These are phyloP conservation scores for Apoda limacodes DNA, from an alignment of 2,888 invertebrate genomes.

Conservation along the genomic window DNA sequence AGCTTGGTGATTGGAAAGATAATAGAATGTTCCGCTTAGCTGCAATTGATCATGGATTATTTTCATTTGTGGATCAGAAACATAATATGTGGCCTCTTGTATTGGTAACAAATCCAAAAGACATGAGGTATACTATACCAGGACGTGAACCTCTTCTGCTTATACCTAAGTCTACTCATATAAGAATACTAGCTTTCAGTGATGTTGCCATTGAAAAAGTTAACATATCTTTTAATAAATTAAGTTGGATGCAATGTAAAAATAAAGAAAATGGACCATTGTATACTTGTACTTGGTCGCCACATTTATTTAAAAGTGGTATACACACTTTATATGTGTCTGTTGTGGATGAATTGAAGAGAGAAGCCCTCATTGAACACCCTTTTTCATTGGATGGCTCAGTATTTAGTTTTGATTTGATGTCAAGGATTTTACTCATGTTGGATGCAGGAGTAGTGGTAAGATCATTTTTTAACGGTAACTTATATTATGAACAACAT, in stretches of 20 bases:
- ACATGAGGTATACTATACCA: slow-evolving; percentile 79
- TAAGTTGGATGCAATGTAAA: slow-evolving; percentile 73
- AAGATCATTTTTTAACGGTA: slow-evolving; percentile 41
- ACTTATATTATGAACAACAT: slow-evolving; percentile 1
- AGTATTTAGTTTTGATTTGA: slow-evolving; percentile 72
- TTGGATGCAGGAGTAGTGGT: slow-evolving; percentile 79
- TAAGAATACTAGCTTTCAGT: slow-evolving; percentile 86
- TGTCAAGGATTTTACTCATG: slow-evolving; percentile 82
- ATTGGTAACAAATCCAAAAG: slow-evolving; percentile 92
- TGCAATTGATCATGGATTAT: slow-evolving; percentile 90
- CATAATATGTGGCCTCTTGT: slow-evolving; percentile 85
- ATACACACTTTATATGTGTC: slow-evolving; percentile 75
- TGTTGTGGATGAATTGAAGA: slow-evolving; percentile 69
- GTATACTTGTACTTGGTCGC: slow-evolving; percentile 79
- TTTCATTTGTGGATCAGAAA: slow-evolving; percentile 84
- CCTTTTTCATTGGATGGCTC: slow-evolving; percentile 84
- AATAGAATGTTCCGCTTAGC: slow-evolving; percentile 85
- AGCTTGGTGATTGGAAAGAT: slow-evolving; percentile 94
- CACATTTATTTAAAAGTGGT: slow-evolving; percentile 73
- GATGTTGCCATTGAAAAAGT: slow-evolving; percentile 73
- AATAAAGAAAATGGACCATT: slow-evolving; percentile 76
- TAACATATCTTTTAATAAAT: slow-evolving; percentile 74
- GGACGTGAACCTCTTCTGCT: slow-evolving; percentile 77
- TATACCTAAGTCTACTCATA: slow-evolving; percentile 79
- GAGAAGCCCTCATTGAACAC: slow-evolving; percentile 70